A percentile compares a stretch with the other conserved stretches of the same genome.
These are phyloP conservation scores for Apistogramma diplotaenia DNA, from an alignment of 2,113 vertebrate species.

Conservation along the genomic window DNA sequence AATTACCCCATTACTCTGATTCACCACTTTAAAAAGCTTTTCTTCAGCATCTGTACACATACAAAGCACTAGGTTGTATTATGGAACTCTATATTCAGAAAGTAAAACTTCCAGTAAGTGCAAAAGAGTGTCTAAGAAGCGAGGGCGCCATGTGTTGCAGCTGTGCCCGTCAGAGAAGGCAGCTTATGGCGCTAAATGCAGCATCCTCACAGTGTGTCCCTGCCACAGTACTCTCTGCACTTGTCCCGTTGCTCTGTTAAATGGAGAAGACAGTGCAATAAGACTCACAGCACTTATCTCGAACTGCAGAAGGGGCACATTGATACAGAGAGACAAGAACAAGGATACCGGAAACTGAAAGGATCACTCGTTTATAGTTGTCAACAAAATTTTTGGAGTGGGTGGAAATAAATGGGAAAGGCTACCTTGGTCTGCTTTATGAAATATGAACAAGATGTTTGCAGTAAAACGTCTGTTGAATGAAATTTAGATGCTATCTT, in stretches of 20 bases:
- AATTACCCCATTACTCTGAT: not conserved
- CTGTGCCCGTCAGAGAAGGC: not conserved
- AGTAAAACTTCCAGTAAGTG: conserved; percentile 24
- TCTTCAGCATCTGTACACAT: not conserved
- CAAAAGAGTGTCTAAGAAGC: conserved; percentile 16
- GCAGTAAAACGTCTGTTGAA: not conserved
- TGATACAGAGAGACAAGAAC: not conserved
- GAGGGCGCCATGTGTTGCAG: not conserved
- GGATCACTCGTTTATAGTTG: not conserved
- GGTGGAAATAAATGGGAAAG: conserved; percentile 2
- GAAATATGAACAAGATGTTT: conserved; percentile 17
- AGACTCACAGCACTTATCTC: not conserved
- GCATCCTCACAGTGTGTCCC: conserved; percentile 36
- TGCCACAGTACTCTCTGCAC: conserved; percentile 49
- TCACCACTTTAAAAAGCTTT: not conserved
- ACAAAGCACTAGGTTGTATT: conserved; percentile 2
- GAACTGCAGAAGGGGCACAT: not conserved
- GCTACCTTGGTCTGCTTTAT: conserved; percentile 14
- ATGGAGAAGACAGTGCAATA: conserved; percentile 27
- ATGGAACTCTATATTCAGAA: not conserved
- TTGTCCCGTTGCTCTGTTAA: conserved; percentile 66
- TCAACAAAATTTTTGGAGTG: conserved; percentile 26
- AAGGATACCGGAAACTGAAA: conserved; percentile 15
- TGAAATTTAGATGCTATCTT: conserved; percentile 1
- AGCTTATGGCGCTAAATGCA: not conserved